Evolutionary conservation across 2,888 invertebrate genomes (phyloP), one percentile per base, ranked within the genome.

Genomic region (Drosophila paramelanica): DNA sequence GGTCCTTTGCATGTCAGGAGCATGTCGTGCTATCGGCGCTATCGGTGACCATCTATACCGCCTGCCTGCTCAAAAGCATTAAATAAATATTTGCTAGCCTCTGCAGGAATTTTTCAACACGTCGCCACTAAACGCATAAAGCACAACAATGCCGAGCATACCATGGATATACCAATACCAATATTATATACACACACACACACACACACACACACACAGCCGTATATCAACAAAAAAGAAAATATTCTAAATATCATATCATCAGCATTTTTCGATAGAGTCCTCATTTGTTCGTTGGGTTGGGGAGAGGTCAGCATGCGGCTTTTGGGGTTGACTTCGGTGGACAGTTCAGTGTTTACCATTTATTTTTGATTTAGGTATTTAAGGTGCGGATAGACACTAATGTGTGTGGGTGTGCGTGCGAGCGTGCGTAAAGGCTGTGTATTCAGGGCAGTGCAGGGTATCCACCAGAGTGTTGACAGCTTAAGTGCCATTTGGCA

Each of bases 341-440:
- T 59, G 86, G 78, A 83, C 73, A 75, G 71, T 88, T 73, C 72
- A 80, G 76, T 88, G 83, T 88, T 80, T 88, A 82, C 77, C 85
- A 82, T 88, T 88, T 88, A 89, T 89, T 89, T 89, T 89, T 86
- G 85, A 86, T 89, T 86, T 86, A 89, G 85, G 85, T 89, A 88
- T 84, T 86, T 89, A 89, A 89, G 85, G 85, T 89, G 89, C 70
- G 85, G 81, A 88, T 73, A 67, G 74, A 59, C 58, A 60, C 58
- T 53, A 73, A 60, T 73, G 60, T 58, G 52, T 75, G 82, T 81
- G 82, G 57, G 58, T 67, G 69, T 67, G 60, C 23, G 53, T 36
- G 73, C 80, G 61, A 57, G 52, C 80, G 83, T 83, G 88, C 83
- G 72, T 62, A 57, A 62, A 45, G 58, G 10, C 11, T 33, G 53